phyloP scores from a whole-genome alignment of 1,140 invertebrate species.

The Chelonus insularis region DNA sequence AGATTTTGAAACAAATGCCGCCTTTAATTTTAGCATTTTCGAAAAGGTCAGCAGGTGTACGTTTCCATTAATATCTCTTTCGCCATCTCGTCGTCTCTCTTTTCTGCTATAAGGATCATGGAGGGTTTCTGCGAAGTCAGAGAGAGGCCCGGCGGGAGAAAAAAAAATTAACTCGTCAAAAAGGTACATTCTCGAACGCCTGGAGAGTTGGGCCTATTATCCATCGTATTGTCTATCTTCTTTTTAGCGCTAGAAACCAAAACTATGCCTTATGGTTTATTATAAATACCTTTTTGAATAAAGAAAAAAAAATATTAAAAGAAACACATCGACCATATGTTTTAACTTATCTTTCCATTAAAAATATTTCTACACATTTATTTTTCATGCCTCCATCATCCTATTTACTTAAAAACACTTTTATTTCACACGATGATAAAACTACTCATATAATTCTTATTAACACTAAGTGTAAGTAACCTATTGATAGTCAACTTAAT shows the following conservation, averaged over 20 bases:
- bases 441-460: neutral
- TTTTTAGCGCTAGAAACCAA: neutral
- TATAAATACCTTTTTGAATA: neutral
- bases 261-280: too few relatives aligned
- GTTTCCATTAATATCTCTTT: conserved; percentile 23
- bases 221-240: neutral
- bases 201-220: neutral
- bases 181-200: conserved; percentile 3
- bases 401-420: neutral
- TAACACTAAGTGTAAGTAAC: neutral
- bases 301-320: neutral
- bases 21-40: conserved; percentile 14
- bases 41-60: conserved; percentile 23
- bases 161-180: conserved; percentile 11
- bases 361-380: neutral
- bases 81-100: neutral
- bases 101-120: neutral
- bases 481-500: neutral
- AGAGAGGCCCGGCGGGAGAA: neutral
- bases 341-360: conserved; percentile 5
- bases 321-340: neutral
- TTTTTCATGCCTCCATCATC: conserved; percentile 1
- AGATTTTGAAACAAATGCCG: conserved; percentile 18
- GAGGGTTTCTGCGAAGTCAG: neutral
- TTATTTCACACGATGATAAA: neutral